A percentile compares a stretch with the other conserved stretches of the same genome.
phyloP scores from a whole-genome alignment of 1,140 invertebrate species.

The Metopolophium dirhodum region DNA sequence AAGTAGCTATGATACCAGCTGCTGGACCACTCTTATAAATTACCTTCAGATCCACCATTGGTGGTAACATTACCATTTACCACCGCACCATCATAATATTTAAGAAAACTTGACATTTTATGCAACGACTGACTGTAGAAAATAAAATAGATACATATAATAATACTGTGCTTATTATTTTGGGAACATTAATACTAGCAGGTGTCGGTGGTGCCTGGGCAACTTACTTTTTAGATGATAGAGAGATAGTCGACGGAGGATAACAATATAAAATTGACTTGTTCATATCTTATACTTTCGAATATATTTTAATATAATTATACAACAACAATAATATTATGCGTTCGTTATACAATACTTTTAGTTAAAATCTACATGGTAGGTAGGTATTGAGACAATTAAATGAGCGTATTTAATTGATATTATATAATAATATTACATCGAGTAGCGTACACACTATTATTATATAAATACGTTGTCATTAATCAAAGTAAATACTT shows the following conservation, averaged over 20 bases:
- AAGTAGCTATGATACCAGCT: no score
- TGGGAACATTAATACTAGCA: no score
- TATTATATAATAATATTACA: neutral
- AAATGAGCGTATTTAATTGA: neutral
- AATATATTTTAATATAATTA: slow-evolving; percentile 16
- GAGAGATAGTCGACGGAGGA: neutral
- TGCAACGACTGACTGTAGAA: no score
- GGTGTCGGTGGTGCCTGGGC: no score
- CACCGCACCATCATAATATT: no score
- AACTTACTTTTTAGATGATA: neutral
- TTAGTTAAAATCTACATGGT: slow-evolving; percentile 3
- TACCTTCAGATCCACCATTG: no score
- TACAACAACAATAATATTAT: neutral
- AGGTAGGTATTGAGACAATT: neutral
- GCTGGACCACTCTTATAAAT: no score
- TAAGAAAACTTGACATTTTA: no score
- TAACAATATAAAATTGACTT: neutral
- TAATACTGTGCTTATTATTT: no score
- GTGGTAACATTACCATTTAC: no score
- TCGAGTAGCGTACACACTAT: neutral
- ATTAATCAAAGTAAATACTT: neutral
- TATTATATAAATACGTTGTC: neutral
- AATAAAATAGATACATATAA: no score
- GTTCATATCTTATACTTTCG: neutral
- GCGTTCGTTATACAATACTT: neutral